A percentile compares a stretch with the other conserved stretches of the same genome.
Evolutionary conservation across 2,113 vertebrate genomes (phyloP).

Genomic region (Corydoras maculifer): DNA sequence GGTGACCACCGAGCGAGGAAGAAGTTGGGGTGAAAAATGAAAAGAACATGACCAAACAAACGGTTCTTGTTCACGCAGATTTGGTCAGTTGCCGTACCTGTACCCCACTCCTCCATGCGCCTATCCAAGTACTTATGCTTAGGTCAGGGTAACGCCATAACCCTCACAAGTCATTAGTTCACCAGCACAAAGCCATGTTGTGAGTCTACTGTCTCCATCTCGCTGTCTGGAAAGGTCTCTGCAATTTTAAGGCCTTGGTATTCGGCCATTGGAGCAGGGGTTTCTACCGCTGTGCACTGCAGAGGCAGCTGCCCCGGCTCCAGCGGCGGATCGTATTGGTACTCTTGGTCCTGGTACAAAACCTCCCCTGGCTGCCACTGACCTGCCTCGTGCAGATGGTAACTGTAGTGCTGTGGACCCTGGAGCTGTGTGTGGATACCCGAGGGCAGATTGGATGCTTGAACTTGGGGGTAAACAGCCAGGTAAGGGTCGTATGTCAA

Average conservation of each 20-base stretch:
- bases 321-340: slow-evolving; percentile 69
- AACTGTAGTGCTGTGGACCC: slow-evolving; percentile 64
- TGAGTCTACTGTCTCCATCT: slow-evolving; percentile 95
- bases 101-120: slow-evolving; percentile 15
- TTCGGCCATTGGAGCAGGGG: slow-evolving; percentile 47
- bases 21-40: slow-evolving; percentile 56
- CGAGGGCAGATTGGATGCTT: slow-evolving; percentile 39
- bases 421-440: slow-evolving; percentile 33
- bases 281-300: slow-evolving; percentile 47
- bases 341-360: slow-evolving; percentile 64
- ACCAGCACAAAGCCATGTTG: slow-evolving; percentile 94
- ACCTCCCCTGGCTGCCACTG: slow-evolving; percentile 51
- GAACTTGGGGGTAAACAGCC: slow-evolving; percentile 66
- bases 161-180: slow-evolving; percentile 61
- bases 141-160: slow-evolving; percentile 53
- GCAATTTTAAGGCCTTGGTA: slow-evolving; percentile 68
- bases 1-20: slow-evolving; percentile 48
- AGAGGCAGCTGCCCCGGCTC: slow-evolving; percentile 57
- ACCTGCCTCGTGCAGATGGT: slow-evolving; percentile 62
- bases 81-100: slow-evolving; percentile 46
- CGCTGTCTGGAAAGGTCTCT: slow-evolving; percentile 82
- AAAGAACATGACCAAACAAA: slow-evolving; percentile 50
- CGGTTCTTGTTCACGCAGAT: slow-evolving; percentile 48
- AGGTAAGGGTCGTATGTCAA: slow-evolving; percentile 66
- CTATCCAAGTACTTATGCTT: slow-evolving; percentile 30